Evolutionary conservation across 2,888 invertebrate genomes (phyloP).

Genomic region (Pachymerium ferrugineum): DNA sequence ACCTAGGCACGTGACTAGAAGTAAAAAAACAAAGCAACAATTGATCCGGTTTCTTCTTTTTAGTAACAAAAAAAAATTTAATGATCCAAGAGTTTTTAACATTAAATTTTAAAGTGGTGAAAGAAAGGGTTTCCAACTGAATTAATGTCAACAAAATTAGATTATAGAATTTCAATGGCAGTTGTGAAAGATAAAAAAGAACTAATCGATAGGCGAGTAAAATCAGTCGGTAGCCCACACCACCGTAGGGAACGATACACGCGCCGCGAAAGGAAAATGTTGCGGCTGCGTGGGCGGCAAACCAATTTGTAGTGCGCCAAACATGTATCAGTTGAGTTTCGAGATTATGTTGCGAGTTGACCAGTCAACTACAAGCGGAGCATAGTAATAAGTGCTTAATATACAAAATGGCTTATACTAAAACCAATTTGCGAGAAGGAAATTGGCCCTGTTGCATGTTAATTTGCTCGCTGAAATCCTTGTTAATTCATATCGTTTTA

Average conservation of each 20-base stretch:
- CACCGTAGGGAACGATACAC: neutral
- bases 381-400: neutral
- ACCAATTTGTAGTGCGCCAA: neutral
- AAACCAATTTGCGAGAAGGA: neutral
- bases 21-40: neutral
- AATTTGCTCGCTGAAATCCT: neutral
- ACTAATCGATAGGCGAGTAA: neutral
- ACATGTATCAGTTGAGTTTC: neutral
- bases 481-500: constrained; percentile 10
- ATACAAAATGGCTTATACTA: neutral
- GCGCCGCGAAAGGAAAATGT: neutral
- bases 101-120: neutral
- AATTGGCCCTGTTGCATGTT: neutral
- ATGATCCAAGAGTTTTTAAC: neutral
- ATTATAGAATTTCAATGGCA: constrained; percentile 1
- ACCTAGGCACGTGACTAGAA: too few relatives aligned
- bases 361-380: neutral
- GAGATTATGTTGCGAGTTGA: neutral
- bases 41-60: too few relatives aligned
- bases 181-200: neutral
- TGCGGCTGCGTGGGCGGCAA: constrained; percentile 18
- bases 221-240: constrained; percentile 6
- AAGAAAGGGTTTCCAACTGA: neutral
- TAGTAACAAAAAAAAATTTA: neutral
- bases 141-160: neutral